Evolutionary conservation across 2,888 invertebrate species (phyloP).

Genomic region (Drosophila monieri): DNA sequence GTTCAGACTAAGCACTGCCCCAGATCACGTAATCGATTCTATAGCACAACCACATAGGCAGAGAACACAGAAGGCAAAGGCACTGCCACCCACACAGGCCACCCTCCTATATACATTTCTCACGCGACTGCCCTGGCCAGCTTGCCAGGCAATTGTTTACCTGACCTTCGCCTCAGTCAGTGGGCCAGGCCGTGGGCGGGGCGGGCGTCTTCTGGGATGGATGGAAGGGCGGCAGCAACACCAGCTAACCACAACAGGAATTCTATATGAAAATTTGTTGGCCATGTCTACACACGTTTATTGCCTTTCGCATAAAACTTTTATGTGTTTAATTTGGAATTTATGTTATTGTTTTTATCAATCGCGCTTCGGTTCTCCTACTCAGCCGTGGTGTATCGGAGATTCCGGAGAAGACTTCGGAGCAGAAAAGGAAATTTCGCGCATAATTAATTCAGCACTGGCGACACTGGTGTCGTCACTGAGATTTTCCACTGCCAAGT

Average conservation of each 20-base stretch:
- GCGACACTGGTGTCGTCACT: conserved; percentile 55
- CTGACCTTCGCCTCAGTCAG: conserved; percentile 68
- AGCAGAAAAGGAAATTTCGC: conserved; percentile 52
- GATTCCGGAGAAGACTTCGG: conserved; percentile 48
- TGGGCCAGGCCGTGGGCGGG: conserved; percentile 26
- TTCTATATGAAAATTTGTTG: conserved; percentile 33
- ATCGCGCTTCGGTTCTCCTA: conserved; percentile 40
- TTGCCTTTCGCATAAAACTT: conserved; percentile 75
- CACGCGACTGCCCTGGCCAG: conserved; percentile 5
- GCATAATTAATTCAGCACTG: conserved; percentile 73
- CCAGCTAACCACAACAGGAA: conserved; percentile 32
- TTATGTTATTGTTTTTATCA: conserved; percentile 80
- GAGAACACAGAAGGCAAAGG: not conserved
- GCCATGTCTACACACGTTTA: conserved; percentile 73
- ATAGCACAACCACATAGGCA: conserved; percentile 56
- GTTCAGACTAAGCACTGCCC: conserved; percentile 42
- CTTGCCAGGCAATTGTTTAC: conserved; percentile 63
- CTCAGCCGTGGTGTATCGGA: conserved; percentile 59
- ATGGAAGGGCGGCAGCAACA: conserved; percentile 51
- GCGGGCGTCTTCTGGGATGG: conserved; percentile 27
- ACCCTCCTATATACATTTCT: conserved; percentile 8
- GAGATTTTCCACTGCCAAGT: conserved; percentile 41
- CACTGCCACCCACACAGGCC: conserved; percentile 10
- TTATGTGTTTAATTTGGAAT: conserved; percentile 81
- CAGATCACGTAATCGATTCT: conserved; percentile 78